A percentile compares a stretch with the other conserved stretches of the same genome.
Evolutionary conservation across 2,888 invertebrate genomes (phyloP).

Genomic region (Cerastis rubricosa): DNA sequence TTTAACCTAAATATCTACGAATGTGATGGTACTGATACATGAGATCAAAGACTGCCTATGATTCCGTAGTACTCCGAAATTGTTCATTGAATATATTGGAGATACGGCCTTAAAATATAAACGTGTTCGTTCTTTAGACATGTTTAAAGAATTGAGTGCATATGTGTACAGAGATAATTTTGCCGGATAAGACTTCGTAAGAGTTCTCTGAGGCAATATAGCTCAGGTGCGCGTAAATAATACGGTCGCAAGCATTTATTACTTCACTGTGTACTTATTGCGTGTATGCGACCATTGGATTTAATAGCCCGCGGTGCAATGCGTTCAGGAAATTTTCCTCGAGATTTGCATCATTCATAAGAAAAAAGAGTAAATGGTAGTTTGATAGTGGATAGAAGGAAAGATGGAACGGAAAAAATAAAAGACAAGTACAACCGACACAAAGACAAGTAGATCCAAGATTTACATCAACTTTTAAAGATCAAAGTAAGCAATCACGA

Average conservation of each 20-base stretch:
- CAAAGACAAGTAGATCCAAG: neutral
- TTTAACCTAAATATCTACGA: slow-evolving; percentile 41
- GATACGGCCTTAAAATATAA: slow-evolving; percentile 2
- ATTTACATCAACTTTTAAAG: slow-evolving; percentile 2
- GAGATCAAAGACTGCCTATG: slow-evolving; percentile 20
- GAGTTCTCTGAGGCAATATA: slow-evolving; percentile 63
- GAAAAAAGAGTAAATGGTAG: neutral
- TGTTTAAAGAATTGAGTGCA: slow-evolving; percentile 17
- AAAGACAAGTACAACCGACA: no score
- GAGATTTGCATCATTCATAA: neutral
- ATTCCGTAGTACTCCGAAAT: neutral
- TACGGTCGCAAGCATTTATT: slow-evolving; percentile 54
- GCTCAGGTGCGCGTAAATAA: slow-evolving; percentile 60
- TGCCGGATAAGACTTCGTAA: slow-evolving; percentile 54
- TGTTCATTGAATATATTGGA: neutral
- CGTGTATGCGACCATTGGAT: slow-evolving; percentile 38
- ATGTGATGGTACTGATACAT: slow-evolving; percentile 5
- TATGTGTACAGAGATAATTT: slow-evolving; percentile 57
- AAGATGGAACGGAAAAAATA: neutral
- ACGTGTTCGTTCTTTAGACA: slow-evolving; percentile 6
- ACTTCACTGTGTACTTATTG: slow-evolving; percentile 54
- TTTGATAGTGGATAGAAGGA: neutral
- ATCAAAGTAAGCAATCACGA: neutral
- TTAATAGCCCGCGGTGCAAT: slow-evolving; percentile 32
- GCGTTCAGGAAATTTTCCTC: neutral